These are phyloP conservation scores for Volucella bombylans DNA, from an alignment of 2,888 invertebrate species.

Conservation along the genomic window DNA sequence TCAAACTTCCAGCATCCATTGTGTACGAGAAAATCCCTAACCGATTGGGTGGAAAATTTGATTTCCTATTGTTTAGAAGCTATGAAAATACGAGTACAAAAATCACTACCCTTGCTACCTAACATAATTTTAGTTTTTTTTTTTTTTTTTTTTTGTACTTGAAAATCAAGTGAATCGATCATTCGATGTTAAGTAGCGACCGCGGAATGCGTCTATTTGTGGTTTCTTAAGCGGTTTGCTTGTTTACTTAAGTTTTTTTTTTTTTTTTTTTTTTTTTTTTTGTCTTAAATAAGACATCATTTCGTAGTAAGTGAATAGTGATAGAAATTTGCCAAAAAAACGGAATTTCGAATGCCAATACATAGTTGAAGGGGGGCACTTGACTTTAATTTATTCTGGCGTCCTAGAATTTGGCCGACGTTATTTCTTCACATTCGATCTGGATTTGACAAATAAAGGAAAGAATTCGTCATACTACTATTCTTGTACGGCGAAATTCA, in stretches of 20 bases:
- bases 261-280: background rate
- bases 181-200: background rate
- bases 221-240: constrained; percentile 9
- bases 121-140: background rate
- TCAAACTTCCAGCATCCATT: background rate
- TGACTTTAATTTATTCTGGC: too few species aligned
- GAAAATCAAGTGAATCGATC: constrained; percentile 40
- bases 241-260: constrained; percentile 10
- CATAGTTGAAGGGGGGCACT: too few species aligned
- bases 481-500: too few species aligned
- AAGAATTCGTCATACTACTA: too few species aligned
- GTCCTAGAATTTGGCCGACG: too few species aligned
- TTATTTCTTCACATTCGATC: too few species aligned
- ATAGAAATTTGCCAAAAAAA: too few species aligned
- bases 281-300: too few species aligned
- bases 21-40: background rate
- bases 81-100: background rate
- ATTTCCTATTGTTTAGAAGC: constrained; percentile 25
- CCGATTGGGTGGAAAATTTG: constrained; percentile 34
- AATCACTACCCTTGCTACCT: background rate
- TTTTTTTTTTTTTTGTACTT: constrained; percentile 36
- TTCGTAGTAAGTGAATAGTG: too few species aligned
- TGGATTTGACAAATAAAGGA: too few species aligned
- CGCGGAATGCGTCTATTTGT: constrained; percentile 1
- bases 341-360: too few species aligned